Evolutionary conservation across 2,888 invertebrate species (phyloP).

Genomic region (Mythimna vitellina): DNA sequence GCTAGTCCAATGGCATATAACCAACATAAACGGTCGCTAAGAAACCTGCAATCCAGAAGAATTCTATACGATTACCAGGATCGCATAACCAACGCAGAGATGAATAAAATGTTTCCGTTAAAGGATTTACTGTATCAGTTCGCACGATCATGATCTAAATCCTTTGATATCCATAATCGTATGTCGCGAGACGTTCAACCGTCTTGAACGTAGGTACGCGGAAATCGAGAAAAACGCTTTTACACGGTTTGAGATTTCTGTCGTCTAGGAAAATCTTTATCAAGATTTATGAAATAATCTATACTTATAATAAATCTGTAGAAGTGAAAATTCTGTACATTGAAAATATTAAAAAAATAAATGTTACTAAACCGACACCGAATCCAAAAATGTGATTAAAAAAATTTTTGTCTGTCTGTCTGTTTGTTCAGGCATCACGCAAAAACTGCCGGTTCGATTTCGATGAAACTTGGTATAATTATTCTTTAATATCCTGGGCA

Average conservation of each 20-base stretch:
- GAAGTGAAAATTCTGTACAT: no score
- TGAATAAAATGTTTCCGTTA: slow-evolving; percentile 25
- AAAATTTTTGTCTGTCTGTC: no score
- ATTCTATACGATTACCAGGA: slow-evolving; percentile 7
- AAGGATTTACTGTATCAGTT: slow-evolving; percentile 18
- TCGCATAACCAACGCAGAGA: slow-evolving; percentile 28
- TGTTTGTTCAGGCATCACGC: no score
- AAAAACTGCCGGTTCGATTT: no score
- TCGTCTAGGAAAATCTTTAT: background rate
- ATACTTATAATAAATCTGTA: no score
- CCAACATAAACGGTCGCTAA: background rate
- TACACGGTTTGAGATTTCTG: background rate
- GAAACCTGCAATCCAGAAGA: background rate
- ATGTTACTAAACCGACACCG: no score
- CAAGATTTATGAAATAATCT: background rate
- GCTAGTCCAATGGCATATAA: background rate
- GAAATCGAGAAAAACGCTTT: background rate
- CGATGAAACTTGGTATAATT: no score
- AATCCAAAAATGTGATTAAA: no score
- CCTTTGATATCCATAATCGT: slow-evolving; percentile 40
- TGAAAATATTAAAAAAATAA: no score
- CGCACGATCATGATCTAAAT: slow-evolving; percentile 23
- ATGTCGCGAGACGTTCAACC: slow-evolving; percentile 6
- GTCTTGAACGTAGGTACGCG: slow-evolving; percentile 1
- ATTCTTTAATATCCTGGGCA: no score